Percentiles rank a stretch among this genome's conserved stretches.
Conservation (phyloP, 2,888 invertebrate genomes). For the Dexiosoma caninum region DNA sequence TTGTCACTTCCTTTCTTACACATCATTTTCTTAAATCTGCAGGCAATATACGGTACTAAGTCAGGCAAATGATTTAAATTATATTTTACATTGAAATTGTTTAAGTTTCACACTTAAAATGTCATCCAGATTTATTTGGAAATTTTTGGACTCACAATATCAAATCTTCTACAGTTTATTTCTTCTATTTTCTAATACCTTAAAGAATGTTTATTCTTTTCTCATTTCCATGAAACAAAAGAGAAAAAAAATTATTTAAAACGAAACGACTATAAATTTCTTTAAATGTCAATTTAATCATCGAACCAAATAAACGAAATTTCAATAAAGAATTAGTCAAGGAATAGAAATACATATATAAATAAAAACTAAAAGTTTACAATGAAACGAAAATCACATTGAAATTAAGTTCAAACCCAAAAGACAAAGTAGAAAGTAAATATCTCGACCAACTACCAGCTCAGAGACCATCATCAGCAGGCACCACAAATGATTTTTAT, state of each 20-base stretch:
- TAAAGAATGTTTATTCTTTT: background rate
- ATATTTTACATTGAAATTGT: no score
- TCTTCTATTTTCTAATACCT: background rate
- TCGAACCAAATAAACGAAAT: conserved; percentile 35
- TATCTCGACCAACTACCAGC: background rate
- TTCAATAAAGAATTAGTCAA: background rate
- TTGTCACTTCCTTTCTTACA: no score
- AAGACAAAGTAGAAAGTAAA: conserved; percentile 36
- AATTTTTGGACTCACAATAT: background rate
- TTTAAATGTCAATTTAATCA: conserved; percentile 48
- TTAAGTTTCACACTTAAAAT: background rate
- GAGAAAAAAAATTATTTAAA: conserved; percentile 34
- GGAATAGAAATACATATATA: background rate
- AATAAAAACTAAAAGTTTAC: background rate
- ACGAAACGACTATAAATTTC: conserved; percentile 42
- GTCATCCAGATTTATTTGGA: background rate
- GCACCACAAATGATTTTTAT: conserved; percentile 42
- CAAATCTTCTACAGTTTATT: no score
- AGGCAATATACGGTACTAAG: no score
- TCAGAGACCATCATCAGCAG: background rate
- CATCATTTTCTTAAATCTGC: no score
- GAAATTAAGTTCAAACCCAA: conserved; percentile 33
- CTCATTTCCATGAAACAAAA: no score
- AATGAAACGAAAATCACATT: conserved; percentile 12
- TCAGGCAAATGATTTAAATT: no score